Base-by-base conservation (phyloP, 2,888 invertebrate species). In the Geotrupes spiniger region DNA sequence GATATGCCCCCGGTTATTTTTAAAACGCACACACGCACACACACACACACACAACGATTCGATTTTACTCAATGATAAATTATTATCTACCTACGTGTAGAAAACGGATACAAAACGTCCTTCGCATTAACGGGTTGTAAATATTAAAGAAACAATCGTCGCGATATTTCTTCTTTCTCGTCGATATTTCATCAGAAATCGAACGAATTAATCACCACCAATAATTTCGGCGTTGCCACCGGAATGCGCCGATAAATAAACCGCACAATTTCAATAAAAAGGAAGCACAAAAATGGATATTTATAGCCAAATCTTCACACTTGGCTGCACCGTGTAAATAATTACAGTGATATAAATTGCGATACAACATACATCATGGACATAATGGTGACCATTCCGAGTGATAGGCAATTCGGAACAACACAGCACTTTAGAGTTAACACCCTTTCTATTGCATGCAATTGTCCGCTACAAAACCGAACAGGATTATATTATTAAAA, bases 201-300 rank as follows among this genome's bases (percentile, higher is more conserved):
- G 21, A n/a, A n/a, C n/a, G n/a, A 21, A 4, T 21, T 21, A 21
- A 21, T 6, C 21, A 21, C 21, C 21, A 21, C 21, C 21, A 21
- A 21, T 21, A 21, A 21, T 21, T 21, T 21, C 21, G 21, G 33
- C 43, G 36, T 43, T 36, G 33, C 47, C 41, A 27, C 51, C 56
- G 56, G 56, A 56, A 56, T 45, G 50, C 45, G 39, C 38, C 52
- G 49, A 51, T 54, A 52, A 56, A 56, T 55, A 29, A 56, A 56
- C 51, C 46, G 46, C 37, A 53, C 49, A 53, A 54, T 56, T 56
- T 56, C 56, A 56, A 54, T 54, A 56, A 56, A 65, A 63, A 63
- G 63, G 63, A 63, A 65, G 63, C 58, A 57, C 56, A 64, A 65
- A 65, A 65, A 65, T 62, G 58, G 54, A 60, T 59, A 65, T 65